Evolutionary conservation across 2,797 vertebrate genomes (phyloP).

Genomic region (Sebastes nivosus): DNA sequence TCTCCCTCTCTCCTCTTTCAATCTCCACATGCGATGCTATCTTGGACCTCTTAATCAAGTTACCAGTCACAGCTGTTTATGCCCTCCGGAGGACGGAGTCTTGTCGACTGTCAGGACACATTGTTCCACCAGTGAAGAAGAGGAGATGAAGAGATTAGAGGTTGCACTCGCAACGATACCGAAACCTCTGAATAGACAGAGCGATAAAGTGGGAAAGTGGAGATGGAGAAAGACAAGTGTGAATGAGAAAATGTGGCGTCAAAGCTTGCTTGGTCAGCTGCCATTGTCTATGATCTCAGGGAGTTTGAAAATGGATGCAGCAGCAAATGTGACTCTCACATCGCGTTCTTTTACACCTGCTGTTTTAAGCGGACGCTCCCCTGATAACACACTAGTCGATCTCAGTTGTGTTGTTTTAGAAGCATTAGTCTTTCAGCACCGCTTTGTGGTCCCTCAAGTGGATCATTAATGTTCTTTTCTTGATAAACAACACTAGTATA

Average conservation of each 20-base stretch:
- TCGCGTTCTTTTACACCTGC: background rate
- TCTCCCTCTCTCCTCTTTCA: conserved; percentile 8
- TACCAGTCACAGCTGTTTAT: conserved; percentile 69
- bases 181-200: conserved; percentile 28
- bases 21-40: conserved; percentile 66
- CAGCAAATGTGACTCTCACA: background rate
- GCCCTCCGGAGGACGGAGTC: conserved; percentile 60
- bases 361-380: background rate
- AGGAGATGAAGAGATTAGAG: conserved; percentile 67
- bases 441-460: background rate
- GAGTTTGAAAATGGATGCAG: background rate
- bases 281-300: background rate
- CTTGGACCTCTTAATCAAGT: conserved; percentile 73
- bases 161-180: conserved; percentile 21
- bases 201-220: conserved; percentile 12
- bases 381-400: background rate
- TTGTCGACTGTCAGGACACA: conserved; percentile 70
- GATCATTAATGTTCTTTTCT: conserved; percentile 1
- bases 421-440: background rate
- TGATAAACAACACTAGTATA: conserved; percentile 11
- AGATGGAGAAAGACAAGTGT: conserved; percentile 1
- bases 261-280: background rate
- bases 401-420: background rate
- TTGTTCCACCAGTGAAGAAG: conserved; percentile 67
- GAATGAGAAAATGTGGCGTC: conserved; percentile 17